A percentile compares a stretch with the other conserved stretches of the same genome.
These are phyloP conservation scores for Pterocles gutturalis DNA, from an alignment of 2,113 vertebrate species.

Conservation along the genomic window DNA sequence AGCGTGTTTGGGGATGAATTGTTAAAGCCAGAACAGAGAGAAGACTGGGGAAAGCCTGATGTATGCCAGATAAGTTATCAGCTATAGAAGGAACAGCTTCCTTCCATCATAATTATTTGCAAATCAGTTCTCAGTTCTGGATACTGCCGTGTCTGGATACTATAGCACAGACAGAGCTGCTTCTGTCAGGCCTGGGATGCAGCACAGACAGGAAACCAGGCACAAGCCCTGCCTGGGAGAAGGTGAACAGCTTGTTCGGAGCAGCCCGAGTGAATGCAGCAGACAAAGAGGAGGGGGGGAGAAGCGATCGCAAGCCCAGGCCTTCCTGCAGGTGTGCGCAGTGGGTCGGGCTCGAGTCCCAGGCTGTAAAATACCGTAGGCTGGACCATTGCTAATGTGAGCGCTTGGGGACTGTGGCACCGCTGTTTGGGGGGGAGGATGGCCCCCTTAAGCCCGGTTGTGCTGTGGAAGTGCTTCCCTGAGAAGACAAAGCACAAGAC, in stretches of 20 bases:
- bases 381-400: conserved; percentile 18
- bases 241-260: neutral
- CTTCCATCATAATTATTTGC: conserved; percentile 37
- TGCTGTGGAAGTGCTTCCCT: neutral
- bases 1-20: neutral
- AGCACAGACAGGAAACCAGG: conserved; percentile 36
- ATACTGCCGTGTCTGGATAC: neutral
- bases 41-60: conserved; percentile 14
- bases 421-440: neutral
- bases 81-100: neutral
- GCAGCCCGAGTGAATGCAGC: neutral
- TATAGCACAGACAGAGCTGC: neutral
- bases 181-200: conserved; percentile 9
- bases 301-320: neutral
- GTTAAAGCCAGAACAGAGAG: neutral
- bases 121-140: conserved; percentile 33
- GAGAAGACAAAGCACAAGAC: conserved; percentile 19
- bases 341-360: neutral
- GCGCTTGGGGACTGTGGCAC: neutral
- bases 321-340: conserved; percentile 52
- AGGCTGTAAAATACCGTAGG: neutral
- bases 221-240: neutral
- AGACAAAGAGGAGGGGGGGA: conserved; percentile 8
- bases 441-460: neutral
- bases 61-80: conserved; percentile 45